A percentile compares a stretch with the other conserved stretches of the same genome.
Conservation (phyloP, 2,113 vertebrate species). For the Delphinus delphis region DNA sequence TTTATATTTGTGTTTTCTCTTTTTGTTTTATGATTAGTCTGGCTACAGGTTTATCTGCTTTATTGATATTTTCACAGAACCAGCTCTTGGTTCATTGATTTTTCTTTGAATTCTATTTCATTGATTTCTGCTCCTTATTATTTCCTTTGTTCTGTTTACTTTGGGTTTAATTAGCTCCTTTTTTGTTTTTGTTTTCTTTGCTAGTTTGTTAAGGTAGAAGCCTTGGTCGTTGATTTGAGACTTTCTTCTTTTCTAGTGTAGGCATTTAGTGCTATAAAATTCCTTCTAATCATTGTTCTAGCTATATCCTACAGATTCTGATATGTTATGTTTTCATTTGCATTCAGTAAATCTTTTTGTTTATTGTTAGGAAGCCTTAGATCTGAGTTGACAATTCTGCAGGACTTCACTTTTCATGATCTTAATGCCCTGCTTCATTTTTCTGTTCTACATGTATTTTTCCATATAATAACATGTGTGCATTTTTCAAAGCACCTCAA, state of each 20-base stretch:
- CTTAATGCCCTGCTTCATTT: not conserved
- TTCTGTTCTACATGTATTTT: not conserved
- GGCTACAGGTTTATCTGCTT: not conserved
- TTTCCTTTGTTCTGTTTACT: not conserved
- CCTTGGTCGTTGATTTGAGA: not conserved
- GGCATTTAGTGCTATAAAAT: not conserved
- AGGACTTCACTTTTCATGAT: not conserved
- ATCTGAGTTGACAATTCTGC: not conserved
- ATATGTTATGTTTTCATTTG: not conserved
- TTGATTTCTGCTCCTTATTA: not conserved
- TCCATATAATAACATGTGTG: not conserved
- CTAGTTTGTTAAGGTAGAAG: not conserved
- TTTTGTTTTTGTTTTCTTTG: not conserved
- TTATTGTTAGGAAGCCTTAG: not conserved
- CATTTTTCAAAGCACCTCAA: not conserved
- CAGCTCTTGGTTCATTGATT: not conserved
- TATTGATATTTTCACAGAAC: not conserved
- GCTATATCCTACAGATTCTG: not conserved
- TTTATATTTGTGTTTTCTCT: not conserved
- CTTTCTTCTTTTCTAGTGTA: not conserved
- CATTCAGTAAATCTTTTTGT: slow-evolving; percentile 12
- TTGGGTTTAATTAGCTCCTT: slow-evolving; percentile 4
- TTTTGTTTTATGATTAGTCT: not conserved
- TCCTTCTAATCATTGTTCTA: not conserved
- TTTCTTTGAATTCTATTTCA: not conserved